These are phyloP conservation scores for Trachemys scripta DNA, from an alignment of 2,113 vertebrate species.

Conservation along the genomic window DNA sequence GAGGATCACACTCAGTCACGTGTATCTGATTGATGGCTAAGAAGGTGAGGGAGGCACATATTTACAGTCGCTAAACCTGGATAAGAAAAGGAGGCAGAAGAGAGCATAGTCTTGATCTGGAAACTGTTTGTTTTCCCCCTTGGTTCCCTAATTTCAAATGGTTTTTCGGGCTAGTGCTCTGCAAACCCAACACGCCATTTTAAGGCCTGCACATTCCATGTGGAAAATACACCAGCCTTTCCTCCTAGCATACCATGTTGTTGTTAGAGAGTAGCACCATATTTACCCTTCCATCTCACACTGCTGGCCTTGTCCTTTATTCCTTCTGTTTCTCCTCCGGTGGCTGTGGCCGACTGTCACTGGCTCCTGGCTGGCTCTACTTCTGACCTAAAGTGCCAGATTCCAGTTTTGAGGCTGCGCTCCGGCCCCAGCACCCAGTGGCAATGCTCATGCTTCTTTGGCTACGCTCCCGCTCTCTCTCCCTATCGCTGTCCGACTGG, in stretches of 20 bases:
- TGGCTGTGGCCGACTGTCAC: constrained; percentile 15
- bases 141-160: background rate
- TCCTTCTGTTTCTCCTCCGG: constrained; percentile 1
- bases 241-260: constrained; percentile 54
- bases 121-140: constrained; percentile 34
- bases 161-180: constrained; percentile 28
- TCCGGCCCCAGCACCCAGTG: constrained; percentile 94
- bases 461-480: constrained; percentile 85
- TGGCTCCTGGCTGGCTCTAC: constrained; percentile 51
- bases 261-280: constrained; percentile 79
- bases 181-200: constrained; percentile 40
- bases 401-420: constrained; percentile 83
- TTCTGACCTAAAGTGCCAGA: constrained; percentile 81
- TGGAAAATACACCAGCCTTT: constrained; percentile 30
- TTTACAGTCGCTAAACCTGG: constrained; percentile 80
- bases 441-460: constrained; percentile 96
- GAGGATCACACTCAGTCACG: constrained; percentile 50
- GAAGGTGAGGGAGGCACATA: constrained; percentile 78
- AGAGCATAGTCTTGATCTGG: constrained; percentile 43
- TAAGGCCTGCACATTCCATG: constrained; percentile 64
- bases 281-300: constrained; percentile 64
- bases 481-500: constrained; percentile 89
- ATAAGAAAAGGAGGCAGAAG: constrained; percentile 75
- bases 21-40: constrained; percentile 64
- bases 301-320: constrained; percentile 50